Base-by-base conservation (phyloP, 2,113 vertebrate species). In the Fulica atra region DNA sequence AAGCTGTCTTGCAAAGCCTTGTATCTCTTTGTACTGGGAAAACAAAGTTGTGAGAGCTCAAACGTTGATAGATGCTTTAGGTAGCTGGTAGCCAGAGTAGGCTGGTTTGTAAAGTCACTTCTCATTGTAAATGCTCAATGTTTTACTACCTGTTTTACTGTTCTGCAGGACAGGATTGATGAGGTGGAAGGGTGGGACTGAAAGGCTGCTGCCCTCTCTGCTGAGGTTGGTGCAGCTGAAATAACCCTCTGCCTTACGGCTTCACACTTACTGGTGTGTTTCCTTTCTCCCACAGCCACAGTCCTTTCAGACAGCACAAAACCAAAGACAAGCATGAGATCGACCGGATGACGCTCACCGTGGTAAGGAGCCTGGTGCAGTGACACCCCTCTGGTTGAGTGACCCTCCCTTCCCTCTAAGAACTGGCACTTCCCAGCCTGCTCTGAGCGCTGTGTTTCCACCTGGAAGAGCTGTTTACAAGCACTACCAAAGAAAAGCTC, bases 301-400 rank as follows among this genome's bases (percentile, higher is more conserved):
- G 99, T 97, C 99, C 99, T 59, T 99, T 99, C 98, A 98, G 99
- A 82, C 99, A 99, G 92, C 99, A 99, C 97, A 99, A 99, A 98
- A 99, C 99, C 98, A 99, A 99, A 99, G 99, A 99, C 92, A 99
- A 99, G 98, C 99, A 99, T 2, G 99, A 99, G 98, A 99, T 99
- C 4, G 99, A 99, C 98, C 98, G 99, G 86, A 99, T 99, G 99
- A 99, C 99, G 0, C 99, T 99, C 85, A 99, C 99, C 16, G 99
- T 99, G 99, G 99, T 99, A 98, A 99, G 98, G 33, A 26, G n/a
- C 18, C 33, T 83, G 64, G 13, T 38, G 20, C 24, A 13, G 25
- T 76, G 26, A 2, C 35, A 14, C 24, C 57, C 69, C 70, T 51
- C 44, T 10, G 51, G 13, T 48, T 38, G 14, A 7, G 9, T 18